Evolutionary conservation across 2,113 vertebrate genomes (phyloP).

Genomic region (Charadrius vociferus): DNA sequence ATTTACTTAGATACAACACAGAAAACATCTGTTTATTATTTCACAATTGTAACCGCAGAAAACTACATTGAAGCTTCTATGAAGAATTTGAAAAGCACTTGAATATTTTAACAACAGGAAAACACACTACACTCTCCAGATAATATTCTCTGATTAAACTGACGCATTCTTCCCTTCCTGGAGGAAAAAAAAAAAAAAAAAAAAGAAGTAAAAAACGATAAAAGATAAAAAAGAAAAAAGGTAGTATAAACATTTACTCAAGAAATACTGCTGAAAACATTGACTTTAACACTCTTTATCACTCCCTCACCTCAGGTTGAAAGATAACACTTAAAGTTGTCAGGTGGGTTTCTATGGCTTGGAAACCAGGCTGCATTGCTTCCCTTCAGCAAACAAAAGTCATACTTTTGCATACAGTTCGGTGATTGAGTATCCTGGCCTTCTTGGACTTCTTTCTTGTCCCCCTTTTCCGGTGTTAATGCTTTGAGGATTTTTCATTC

Average conservation of each 20-base stretch:
- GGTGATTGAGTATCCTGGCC: neutral
- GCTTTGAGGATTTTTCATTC: neutral
- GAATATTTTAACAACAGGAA: neutral
- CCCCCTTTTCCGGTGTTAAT: neutral
- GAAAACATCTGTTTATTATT: neutral
- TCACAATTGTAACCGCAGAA: neutral
- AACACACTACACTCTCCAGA: neutral
- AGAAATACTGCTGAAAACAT: neutral
- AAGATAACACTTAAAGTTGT: neutral
- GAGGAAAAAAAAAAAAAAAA: rapidly evolving
- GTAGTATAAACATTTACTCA: neutral
- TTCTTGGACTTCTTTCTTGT: neutral
- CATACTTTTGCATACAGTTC: neutral
- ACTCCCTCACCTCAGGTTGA: neutral
- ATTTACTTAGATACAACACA: neutral
- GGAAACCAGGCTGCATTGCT: neutral
- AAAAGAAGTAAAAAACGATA: rapidly evolving
- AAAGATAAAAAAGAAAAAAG: too few species aligned
- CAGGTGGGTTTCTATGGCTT: neutral
- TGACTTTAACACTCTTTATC: neutral
- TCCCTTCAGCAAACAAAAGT: neutral
- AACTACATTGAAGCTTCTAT: neutral
- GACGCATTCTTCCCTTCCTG: neutral
- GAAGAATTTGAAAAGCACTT: neutral
- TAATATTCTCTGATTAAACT: neutral